These are phyloP conservation scores for Agonopterix arenella DNA, from an alignment of 2,888 invertebrate species.

Conservation along the genomic window DNA sequence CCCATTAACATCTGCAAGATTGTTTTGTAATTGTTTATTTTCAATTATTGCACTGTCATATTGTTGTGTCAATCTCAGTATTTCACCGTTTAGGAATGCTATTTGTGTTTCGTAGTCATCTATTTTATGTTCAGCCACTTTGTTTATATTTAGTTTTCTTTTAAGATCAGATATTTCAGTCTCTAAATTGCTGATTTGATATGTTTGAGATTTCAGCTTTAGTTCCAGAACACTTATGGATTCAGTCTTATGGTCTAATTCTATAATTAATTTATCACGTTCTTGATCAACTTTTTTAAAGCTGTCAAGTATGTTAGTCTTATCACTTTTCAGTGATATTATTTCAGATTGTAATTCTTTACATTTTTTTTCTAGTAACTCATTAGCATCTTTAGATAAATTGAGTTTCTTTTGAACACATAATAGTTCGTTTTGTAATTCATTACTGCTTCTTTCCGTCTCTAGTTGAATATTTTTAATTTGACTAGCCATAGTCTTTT, in stretches of 20 bases:
- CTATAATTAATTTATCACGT: conserved; percentile 81
- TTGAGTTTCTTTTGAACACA: conserved; percentile 80
- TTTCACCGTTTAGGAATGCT: conserved; percentile 76
- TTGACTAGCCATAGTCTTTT: conserved; percentile 66
- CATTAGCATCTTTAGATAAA: conserved; percentile 75
- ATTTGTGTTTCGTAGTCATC: conserved; percentile 73
- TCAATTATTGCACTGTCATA: conserved; percentile 79
- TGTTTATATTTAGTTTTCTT: conserved; percentile 64
- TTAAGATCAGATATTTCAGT: conserved; percentile 73
- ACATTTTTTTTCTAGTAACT: conserved; percentile 76
- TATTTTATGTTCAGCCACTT: conserved; percentile 66
- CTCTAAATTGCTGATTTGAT: conserved; percentile 72
- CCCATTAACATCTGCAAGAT: conserved; percentile 79
- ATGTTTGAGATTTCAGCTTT: conserved; percentile 78
- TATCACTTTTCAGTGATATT: conserved; percentile 78
- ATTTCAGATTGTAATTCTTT: conserved; percentile 78
- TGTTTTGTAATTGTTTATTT: conserved; percentile 85
- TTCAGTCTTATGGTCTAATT: conserved; percentile 85
- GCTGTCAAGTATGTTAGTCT: conserved; percentile 78
- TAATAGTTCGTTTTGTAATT: conserved; percentile 81
- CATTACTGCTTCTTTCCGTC: conserved; percentile 83
- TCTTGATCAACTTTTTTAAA: conserved; percentile 82
- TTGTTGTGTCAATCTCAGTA: conserved; percentile 71
- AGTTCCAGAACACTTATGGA: conserved; percentile 79
- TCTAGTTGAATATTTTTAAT: conserved; percentile 85